Evolutionary conservation across 2,113 vertebrate species (phyloP).

Genomic region (Oreochromis niloticus): DNA sequence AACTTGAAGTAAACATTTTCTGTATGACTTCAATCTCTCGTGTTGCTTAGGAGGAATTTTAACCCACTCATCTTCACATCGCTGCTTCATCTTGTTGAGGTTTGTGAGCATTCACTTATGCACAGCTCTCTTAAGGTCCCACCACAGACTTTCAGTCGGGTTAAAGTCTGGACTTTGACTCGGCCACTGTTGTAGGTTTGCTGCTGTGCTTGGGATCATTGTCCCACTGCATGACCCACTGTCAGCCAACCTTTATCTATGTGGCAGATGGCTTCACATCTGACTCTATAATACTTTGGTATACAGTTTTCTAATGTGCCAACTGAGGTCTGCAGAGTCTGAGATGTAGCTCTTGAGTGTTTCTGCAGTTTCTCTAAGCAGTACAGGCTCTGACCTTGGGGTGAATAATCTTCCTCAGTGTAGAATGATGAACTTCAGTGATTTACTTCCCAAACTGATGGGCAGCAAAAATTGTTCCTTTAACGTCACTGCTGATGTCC

Average conservation of each 20-base stretch:
- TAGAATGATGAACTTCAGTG: background rate
- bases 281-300: background rate
- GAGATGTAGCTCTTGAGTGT: background rate
- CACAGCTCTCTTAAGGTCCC: background rate
- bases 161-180: background rate
- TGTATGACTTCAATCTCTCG: background rate
- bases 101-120: background rate
- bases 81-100: background rate
- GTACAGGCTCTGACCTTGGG: background rate
- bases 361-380: background rate
- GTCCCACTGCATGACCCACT: background rate
- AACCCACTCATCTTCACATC: background rate
- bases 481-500: background rate
- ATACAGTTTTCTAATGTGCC: background rate
- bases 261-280: background rate
- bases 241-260: background rate
- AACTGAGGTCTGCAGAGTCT: background rate
- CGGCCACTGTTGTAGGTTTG: background rate
- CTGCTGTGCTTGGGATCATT: background rate
- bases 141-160: background rate
- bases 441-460: background rate
- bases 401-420: background rate
- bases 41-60: background rate
- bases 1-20: background rate
- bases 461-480: background rate